Conservation (phyloP, 2,888 invertebrate species). For the Antitype chi region DNA sequence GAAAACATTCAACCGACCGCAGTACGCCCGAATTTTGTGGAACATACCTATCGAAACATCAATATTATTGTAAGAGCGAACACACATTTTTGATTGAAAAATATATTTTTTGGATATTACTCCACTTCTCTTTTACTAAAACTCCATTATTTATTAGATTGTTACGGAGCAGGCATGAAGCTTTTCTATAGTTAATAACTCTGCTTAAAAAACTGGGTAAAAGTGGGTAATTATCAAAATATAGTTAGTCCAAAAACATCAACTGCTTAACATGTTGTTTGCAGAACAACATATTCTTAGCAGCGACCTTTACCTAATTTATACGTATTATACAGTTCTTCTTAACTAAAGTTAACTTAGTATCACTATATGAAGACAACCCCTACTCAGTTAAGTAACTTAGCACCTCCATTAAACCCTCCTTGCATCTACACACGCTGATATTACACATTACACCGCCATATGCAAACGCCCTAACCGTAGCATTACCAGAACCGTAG, state of each 20-base stretch:
- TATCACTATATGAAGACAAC: slow-evolving; percentile 24
- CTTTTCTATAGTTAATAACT: background rate
- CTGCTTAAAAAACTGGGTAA: background rate
- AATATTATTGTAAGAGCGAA: slow-evolving; percentile 24
- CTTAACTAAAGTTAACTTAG: slow-evolving; percentile 37
- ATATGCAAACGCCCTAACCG: slow-evolving; percentile 57
- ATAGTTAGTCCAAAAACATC: too few relatives aligned
- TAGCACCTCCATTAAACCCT: slow-evolving; percentile 45
- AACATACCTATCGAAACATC: slow-evolving; percentile 13
- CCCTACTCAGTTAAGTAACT: slow-evolving; percentile 52
- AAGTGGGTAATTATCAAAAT: background rate
- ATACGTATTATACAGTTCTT: slow-evolving; percentile 15
- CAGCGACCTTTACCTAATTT: slow-evolving; percentile 7
- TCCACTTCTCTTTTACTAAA: background rate
- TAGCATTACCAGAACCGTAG: slow-evolving; percentile 41
- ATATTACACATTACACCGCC: slow-evolving; percentile 48
- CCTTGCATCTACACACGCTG: slow-evolving; percentile 15
- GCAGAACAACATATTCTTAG: background rate
- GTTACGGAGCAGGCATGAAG: background rate
- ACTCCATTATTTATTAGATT: background rate
- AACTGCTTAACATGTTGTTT: background rate
- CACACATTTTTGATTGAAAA: background rate
- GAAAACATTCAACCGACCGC: slow-evolving; percentile 30
- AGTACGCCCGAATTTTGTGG: slow-evolving; percentile 14
- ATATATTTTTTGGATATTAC: background rate